Evolutionary conservation across 2,113 vertebrate genomes (phyloP).

Genomic region (Callithrix jacchus): DNA sequence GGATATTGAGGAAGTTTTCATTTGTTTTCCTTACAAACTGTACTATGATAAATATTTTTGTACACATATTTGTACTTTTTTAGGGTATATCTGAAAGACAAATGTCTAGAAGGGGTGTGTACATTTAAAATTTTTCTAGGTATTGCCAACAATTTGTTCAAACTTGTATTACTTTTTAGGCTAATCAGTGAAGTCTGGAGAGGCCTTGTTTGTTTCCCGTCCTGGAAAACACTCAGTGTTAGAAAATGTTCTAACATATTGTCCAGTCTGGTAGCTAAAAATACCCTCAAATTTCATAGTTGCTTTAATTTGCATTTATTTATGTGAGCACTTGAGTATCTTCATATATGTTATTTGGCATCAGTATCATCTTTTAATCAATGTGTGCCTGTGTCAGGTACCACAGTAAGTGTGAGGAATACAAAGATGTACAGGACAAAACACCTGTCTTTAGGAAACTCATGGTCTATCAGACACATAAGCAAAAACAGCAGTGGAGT

Average conservation of each 20-base stretch:
- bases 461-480: neutral
- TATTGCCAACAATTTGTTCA: neutral
- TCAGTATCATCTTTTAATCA: neutral
- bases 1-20: neutral
- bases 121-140: neutral
- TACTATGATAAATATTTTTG: neutral
- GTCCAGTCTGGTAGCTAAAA: neutral
- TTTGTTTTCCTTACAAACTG: neutral
- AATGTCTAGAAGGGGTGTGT: neutral
- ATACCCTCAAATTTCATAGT: neutral
- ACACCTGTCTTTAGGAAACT: neutral
- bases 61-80: neutral
- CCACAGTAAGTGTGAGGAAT: neutral
- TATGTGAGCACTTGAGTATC: neutral
- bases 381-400: neutral
- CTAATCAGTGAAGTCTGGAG: neutral
- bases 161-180: neutral
- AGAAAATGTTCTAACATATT: neutral
- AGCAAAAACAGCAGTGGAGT: neutral
- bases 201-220: neutral
- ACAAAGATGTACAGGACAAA: neutral
- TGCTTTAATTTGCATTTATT: constrained; percentile 12
- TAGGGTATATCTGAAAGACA: neutral
- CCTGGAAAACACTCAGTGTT: neutral
- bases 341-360: neutral